Percentiles rank a stretch among this genome's conserved stretches.
These are phyloP conservation scores for Microchrysa polita DNA, from an alignment of 2,888 invertebrate species.

Conservation along the genomic window DNA sequence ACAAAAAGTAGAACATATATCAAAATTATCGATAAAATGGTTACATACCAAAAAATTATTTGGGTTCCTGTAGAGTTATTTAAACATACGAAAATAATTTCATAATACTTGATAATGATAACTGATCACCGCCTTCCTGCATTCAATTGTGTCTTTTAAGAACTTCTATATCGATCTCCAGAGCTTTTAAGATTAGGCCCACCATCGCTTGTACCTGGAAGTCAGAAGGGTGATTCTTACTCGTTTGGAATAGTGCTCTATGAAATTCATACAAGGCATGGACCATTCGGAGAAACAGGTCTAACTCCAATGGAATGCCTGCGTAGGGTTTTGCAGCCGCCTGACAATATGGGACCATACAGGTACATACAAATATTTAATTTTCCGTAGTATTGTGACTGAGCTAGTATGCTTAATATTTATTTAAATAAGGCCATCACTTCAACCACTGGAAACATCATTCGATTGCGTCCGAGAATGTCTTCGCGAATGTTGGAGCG, in stretches of 20 bases:
- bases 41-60: too few relatives aligned
- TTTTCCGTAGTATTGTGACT: too few relatives aligned
- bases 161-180: conserved; percentile 81
- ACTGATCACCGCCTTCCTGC: too few relatives aligned
- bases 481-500: conserved; percentile 87
- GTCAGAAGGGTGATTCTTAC: conserved; percentile 84
- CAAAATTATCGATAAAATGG: not conserved
- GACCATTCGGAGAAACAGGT: conserved; percentile 82
- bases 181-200: conserved; percentile 73
- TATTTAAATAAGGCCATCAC: conserved; percentile 71
- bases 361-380: conserved; percentile 48
- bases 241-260: conserved; percentile 89
- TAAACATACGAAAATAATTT: too few relatives aligned
- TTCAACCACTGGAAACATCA: conserved; percentile 80
- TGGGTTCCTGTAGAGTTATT: too few relatives aligned
- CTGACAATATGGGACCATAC: conserved; percentile 59
- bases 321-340: conserved; percentile 61
- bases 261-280: conserved; percentile 86
- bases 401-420: not conserved
- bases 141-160: conserved; percentile 65
- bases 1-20: conserved; percentile 28
- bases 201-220: conserved; percentile 65
- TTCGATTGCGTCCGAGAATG: conserved; percentile 90
- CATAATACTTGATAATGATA: too few relatives aligned
- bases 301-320: conserved; percentile 72